Conservation (phyloP, 2,888 invertebrate species). For the Agrotis ipsilon region DNA sequence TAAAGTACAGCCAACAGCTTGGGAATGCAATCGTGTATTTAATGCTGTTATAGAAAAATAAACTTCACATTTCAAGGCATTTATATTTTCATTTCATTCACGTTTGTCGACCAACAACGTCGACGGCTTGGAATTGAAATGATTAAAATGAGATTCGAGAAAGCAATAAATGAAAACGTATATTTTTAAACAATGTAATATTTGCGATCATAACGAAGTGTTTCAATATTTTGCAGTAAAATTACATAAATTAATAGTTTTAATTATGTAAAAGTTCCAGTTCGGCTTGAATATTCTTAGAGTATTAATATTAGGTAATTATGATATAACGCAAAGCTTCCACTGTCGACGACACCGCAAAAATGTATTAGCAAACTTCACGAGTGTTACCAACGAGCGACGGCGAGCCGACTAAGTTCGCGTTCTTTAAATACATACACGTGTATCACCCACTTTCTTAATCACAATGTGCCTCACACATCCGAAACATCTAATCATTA, state of each 20-base stretch:
- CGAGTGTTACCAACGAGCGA: no score
- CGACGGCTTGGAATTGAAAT: slow-evolving; percentile 9
- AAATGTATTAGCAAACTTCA: no score
- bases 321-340: no score
- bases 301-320: no score
- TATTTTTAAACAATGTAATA: not conserved
- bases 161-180: not conserved
- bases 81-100: slow-evolving; percentile 22
- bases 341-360: no score
- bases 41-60: slow-evolving; percentile 27
- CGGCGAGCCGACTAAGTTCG: no score
- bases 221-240: not conserved
- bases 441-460: no score
- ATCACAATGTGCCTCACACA: not conserved
- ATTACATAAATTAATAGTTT: no score
- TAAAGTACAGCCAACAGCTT: slow-evolving; percentile 7
- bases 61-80: not conserved
- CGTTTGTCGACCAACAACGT: not conserved
- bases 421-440: no score
- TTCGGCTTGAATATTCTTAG: no score
- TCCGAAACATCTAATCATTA: not conserved
- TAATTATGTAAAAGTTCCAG: no score
- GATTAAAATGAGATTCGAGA: slow-evolving; percentile 2
- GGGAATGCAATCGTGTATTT: slow-evolving; percentile 18
- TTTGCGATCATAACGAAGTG: not conserved